Evolutionary conservation across 1,140 invertebrate species (phyloP).

Genomic region (Atopsyche davidsoni): DNA sequence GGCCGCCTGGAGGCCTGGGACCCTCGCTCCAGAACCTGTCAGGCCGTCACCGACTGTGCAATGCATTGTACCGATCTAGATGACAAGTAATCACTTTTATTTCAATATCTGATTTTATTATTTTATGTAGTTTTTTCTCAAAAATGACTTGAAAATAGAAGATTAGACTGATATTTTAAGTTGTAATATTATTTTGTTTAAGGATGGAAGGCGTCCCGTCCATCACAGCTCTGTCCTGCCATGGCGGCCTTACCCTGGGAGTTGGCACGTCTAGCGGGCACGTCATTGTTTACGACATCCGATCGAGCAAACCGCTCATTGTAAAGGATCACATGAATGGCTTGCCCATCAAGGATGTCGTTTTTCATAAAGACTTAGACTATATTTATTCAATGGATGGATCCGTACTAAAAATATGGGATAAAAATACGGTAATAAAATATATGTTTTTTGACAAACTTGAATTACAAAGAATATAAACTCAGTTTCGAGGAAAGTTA

Average conservation of each 20-base stretch:
- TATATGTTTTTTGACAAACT: not conserved
- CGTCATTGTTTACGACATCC: slow-evolving; percentile 90
- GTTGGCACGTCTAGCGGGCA: slow-evolving; percentile 93
- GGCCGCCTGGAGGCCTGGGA: slow-evolving; percentile 96
- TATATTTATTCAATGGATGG: slow-evolving; percentile 89
- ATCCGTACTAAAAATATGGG: slow-evolving; percentile 92
- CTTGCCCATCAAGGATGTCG: slow-evolving; percentile 83
- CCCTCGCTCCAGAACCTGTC: slow-evolving; percentile 68
- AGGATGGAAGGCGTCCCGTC: slow-evolving; percentile 64
- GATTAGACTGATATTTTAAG: no score
- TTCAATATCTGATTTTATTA: slow-evolving; percentile 3
- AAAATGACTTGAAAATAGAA: no score
- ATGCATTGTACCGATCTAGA: slow-evolving; percentile 61
- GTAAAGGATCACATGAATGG: slow-evolving; percentile 95
- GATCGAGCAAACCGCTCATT: slow-evolving; percentile 80
- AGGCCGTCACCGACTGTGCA: slow-evolving; percentile 81
- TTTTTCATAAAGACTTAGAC: slow-evolving; percentile 76
- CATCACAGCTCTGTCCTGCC: slow-evolving; percentile 74
- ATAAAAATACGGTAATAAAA: slow-evolving; percentile 72
- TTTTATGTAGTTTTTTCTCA: no score
- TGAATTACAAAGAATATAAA: not conserved
- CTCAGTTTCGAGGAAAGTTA: no score
- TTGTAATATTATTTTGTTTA: slow-evolving; percentile 34
- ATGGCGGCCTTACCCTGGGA: slow-evolving; percentile 77
- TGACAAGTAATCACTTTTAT: slow-evolving; percentile 48